A percentile compares a stretch with the other conserved stretches of the same genome.
phyloP scores from a whole-genome alignment of 1,140 invertebrate genomes.

The Teleopsis dalmanni region DNA sequence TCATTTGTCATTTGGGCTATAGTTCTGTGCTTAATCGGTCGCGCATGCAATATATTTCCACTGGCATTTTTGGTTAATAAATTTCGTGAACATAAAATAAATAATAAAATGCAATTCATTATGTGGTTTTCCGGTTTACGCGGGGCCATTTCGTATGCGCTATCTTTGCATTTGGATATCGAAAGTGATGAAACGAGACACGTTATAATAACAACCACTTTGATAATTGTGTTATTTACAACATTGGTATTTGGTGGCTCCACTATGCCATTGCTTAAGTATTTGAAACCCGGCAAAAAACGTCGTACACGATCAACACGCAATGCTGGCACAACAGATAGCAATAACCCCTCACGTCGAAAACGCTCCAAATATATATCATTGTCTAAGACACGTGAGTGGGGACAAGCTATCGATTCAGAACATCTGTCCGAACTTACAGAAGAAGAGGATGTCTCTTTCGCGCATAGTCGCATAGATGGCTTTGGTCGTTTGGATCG shows the following conservation, averaged over 20 bases:
- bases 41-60: conserved; percentile 96
- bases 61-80: conserved; percentile 87
- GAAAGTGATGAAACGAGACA: conserved; percentile 81
- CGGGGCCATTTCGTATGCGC: conserved; percentile 95
- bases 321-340: background rate
- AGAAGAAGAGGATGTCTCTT: conserved; percentile 75
- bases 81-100: conserved; percentile 96
- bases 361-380: conserved; percentile 79
- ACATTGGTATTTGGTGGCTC: conserved; percentile 91
- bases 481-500: conserved; percentile 86
- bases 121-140: conserved; percentile 98
- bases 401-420: conserved; percentile 93
- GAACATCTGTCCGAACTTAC: conserved; percentile 93
- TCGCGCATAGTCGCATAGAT: conserved; percentile 57
- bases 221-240: conserved; percentile 95
- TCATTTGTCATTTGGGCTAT: conserved; percentile 89
- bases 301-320: conserved; percentile 20
- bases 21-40: conserved; percentile 81
- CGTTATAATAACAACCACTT: conserved; percentile 93
- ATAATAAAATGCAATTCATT: conserved; percentile 97
- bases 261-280: conserved; percentile 92
- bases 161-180: conserved; percentile 93
- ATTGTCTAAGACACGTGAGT: conserved; percentile 93
- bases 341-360: conserved; percentile 28
- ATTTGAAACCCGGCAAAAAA: conserved; percentile 57